phyloP scores from a whole-genome alignment of 2,888 invertebrate species.

The Altica lythri region DNA sequence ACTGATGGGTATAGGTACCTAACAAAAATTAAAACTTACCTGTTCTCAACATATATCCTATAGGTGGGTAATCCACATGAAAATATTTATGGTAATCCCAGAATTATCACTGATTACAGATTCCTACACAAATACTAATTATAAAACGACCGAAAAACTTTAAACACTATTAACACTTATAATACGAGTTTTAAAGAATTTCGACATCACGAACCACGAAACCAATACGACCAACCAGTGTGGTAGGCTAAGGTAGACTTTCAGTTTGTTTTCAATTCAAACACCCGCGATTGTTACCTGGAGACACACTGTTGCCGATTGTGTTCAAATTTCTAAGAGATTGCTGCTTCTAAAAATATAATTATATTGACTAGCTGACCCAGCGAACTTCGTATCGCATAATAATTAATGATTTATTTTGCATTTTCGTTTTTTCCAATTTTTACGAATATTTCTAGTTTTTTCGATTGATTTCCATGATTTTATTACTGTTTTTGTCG shows the following conservation, averaged over 20 bases:
- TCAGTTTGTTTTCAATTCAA: conserved; percentile 37
- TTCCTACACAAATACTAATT: too few relatives aligned
- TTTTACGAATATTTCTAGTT: too few relatives aligned
- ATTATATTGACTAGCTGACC: too few relatives aligned
- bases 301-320: conserved; percentile 23
- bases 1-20: too few relatives aligned
- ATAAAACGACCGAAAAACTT: too few relatives aligned
- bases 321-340: neutral
- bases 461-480: too few relatives aligned
- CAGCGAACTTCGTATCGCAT: too few relatives aligned
- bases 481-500: too few relatives aligned
- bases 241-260: conserved; percentile 12
- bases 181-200: neutral
- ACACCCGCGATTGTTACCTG: conserved; percentile 33
- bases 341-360: too few relatives aligned
- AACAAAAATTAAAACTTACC: neutral
- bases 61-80: neutral
- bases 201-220: conserved; percentile 2
- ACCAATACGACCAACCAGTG: conserved; percentile 9
- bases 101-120: too few relatives aligned
- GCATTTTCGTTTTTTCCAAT: too few relatives aligned
- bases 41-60: neutral
- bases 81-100: neutral
- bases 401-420: too few relatives aligned
- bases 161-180: neutral